Base-by-base conservation (phyloP, 2,888 invertebrate genomes). In the Erebia palarica region DNA sequence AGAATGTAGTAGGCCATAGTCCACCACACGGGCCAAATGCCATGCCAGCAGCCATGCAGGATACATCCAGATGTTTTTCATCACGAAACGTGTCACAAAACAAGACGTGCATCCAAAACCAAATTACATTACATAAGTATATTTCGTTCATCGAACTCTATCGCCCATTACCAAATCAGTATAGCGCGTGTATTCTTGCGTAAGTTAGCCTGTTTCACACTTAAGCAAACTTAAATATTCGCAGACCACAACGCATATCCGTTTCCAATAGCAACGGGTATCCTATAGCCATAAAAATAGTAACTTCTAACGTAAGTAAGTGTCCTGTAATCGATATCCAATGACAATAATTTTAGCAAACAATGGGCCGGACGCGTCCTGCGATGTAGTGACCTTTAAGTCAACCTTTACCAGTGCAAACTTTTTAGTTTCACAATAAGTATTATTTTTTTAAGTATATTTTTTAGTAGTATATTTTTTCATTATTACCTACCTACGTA, bases 311-410 rank as follows among this genome's bases (percentile, higher is more conserved):
- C 44, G 44, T 51, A 2, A 51, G 3, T 3, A n/a, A n/a, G 70
- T 69, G 73, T 53, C 65, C 70, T 53, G 72, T 72, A 73, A 71
- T 75, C 73, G 73, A 74, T 73, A 75, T 74, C 68, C 72, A 71
- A 36, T 72, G 74, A 73, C 66, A 69, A 70, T 73, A 69, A 70
- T 73, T 60, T 72, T 47, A 63, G 75, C 66, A 70, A 67, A 73
- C 76, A 76, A 75, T 75, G 71, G 73, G 69, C 74, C 59, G 75
- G 75, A 69, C 67, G 59, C 27, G 49, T 27, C 58, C 5, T 8
- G 59, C 4, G 44, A 44, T 11, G 14, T n/a, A 57, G n/a, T n/a
- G n/a, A n/a, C n/a, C n/a, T n/a, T n/a, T n/a, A 3, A 51, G 14
- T 63, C 21, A n/a, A 13, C 63, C 36, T 47, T 11, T 47, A 11